A percentile compares a stretch with the other conserved stretches of the same genome.
Evolutionary conservation across 2,797 vertebrate species (phyloP).

Genomic region (Triplophysa bombifrons): DNA sequence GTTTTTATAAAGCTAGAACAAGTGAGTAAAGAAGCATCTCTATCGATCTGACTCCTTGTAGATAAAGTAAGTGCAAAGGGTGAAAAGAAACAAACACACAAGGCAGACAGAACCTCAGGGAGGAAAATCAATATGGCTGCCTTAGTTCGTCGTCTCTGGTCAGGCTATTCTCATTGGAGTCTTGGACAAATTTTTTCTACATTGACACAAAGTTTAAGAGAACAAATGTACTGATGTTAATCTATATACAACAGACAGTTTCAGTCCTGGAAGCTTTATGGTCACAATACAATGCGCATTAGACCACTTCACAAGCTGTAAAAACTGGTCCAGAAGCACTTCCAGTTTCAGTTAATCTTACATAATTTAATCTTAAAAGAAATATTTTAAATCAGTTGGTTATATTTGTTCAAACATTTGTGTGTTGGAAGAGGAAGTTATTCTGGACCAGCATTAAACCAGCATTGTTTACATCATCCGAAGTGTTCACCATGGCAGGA

Average conservation of each 20-base stretch:
- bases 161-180: slow-evolving; percentile 70
- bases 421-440: too few species aligned
- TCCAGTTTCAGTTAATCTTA: too few species aligned
- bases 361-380: too few species aligned
- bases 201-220: slow-evolving; percentile 60
- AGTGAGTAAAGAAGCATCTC: slow-evolving; percentile 72
- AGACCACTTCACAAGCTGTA: too few species aligned
- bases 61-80: slow-evolving; percentile 77
- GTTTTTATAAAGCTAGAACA: slow-evolving; percentile 77
- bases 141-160: slow-evolving; percentile 73
- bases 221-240: slow-evolving; percentile 55
- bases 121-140: slow-evolving; percentile 76
- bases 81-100: slow-evolving; percentile 80
- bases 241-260: slow-evolving; percentile 12
- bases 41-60: slow-evolving; percentile 77
- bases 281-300: neutral
- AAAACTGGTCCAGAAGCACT: too few species aligned
- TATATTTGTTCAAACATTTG: too few species aligned
- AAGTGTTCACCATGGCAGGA: too few species aligned
- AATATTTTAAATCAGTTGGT: too few species aligned
- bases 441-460: too few species aligned
- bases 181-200: slow-evolving; percentile 55
- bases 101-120: slow-evolving; percentile 69
- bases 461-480: too few species aligned
- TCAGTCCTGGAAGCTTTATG: neutral